Percentiles rank a stretch among this genome's conserved stretches.
These are phyloP conservation scores for Diplodus sargus DNA, from an alignment of 2,797 vertebrate genomes.

Conservation along the genomic window DNA sequence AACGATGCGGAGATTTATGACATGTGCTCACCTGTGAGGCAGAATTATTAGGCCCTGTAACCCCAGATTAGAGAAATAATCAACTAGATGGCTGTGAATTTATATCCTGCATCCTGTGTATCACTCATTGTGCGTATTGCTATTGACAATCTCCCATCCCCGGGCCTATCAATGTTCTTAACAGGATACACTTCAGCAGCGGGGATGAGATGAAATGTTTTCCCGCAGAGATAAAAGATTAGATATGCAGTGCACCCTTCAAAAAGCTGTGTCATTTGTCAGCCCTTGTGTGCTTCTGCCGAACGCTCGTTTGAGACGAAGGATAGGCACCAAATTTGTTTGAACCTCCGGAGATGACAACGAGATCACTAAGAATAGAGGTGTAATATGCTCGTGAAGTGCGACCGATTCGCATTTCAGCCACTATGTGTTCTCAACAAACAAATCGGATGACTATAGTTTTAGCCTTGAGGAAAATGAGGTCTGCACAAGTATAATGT, in stretches of 20 bases:
- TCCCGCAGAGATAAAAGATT: constrained; percentile 48
- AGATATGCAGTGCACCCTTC: constrained; percentile 25
- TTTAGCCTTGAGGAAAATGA: background rate
- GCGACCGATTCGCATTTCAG: constrained; percentile 12
- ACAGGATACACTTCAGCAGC: constrained; percentile 49
- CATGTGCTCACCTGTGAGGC: constrained; percentile 71
- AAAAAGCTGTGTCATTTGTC: constrained; percentile 30
- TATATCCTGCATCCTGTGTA: constrained; percentile 57
- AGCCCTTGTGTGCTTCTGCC: background rate
- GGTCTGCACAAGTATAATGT: too few relatives aligned
- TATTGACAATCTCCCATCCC: constrained; percentile 54
- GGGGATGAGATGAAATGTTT: constrained; percentile 51
- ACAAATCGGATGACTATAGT: constrained; percentile 2
- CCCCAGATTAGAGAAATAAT: constrained; percentile 82
- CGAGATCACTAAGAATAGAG: constrained; percentile 30
- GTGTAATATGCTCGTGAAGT: constrained; percentile 1
- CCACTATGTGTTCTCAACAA: background rate
- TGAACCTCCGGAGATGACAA: constrained; percentile 31
- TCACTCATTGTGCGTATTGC: constrained; percentile 60
- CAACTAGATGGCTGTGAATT: constrained; percentile 79
- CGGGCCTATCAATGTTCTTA: constrained; percentile 56
- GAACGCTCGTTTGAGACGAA: constrained; percentile 23
- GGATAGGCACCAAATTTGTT: background rate
- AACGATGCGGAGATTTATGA: constrained; percentile 75
- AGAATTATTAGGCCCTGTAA: constrained; percentile 79